phyloP scores from a whole-genome alignment of 2,113 vertebrate genomes.

The Camelus bactrianus region DNA sequence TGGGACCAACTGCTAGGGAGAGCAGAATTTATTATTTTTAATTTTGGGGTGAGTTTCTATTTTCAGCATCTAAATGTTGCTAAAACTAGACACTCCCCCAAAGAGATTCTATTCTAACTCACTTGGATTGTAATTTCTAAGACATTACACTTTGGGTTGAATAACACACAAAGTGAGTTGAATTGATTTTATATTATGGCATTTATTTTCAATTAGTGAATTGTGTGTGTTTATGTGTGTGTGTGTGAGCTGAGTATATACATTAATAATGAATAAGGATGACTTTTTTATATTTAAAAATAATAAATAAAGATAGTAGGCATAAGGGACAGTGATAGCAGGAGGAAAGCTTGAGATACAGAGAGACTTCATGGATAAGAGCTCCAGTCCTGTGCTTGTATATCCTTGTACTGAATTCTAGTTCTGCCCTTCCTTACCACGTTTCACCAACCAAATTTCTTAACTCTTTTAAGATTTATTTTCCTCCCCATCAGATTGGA shows the following conservation, averaged over 20 bases:
- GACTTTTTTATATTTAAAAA: too few species aligned
- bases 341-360: not conserved
- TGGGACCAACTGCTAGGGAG: not conserved
- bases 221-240: not conserved
- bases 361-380: not conserved
- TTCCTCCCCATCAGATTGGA: not conserved
- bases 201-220: not conserved
- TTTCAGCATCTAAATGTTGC: not conserved
- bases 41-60: not conserved
- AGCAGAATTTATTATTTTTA: not conserved
- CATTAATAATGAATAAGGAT: not conserved
- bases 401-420: not conserved
- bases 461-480: not conserved
- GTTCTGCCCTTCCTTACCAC: not conserved
- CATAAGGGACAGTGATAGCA: not conserved
- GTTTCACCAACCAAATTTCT: not conserved
- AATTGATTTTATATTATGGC: not conserved
- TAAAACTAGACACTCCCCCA: not conserved
- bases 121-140: not conserved
- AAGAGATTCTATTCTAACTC: not conserved
- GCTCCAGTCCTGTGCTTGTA: not conserved
- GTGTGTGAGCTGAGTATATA: not conserved
- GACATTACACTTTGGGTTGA: not conserved
- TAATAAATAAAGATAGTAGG: too few species aligned
- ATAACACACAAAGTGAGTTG: not conserved